Evolutionary conservation across 35 echinoderm and acorn worm species (phyloP).

Genomic region (Anneissia japonica): DNA sequence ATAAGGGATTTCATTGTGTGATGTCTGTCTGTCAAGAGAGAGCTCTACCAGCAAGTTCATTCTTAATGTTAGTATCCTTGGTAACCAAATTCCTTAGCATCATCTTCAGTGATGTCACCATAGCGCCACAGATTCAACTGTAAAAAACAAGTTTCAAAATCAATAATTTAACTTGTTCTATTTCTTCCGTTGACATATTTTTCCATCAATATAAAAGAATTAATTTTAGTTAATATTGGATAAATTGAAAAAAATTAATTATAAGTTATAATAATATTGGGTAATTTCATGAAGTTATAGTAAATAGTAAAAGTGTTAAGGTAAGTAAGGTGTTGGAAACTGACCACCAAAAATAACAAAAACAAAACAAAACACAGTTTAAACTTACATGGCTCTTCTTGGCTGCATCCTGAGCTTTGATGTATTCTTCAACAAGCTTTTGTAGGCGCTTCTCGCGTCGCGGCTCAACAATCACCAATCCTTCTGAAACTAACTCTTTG

Average conservation of each 20-base stretch:
- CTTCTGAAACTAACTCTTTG: slow-evolving; percentile 55
- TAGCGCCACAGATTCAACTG: slow-evolving; percentile 98
- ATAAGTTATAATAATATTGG: too few relatives aligned
- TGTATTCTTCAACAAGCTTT: slow-evolving; percentile 79
- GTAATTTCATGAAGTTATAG: too few relatives aligned
- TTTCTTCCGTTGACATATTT: too few relatives aligned
- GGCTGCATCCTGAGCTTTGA: slow-evolving; percentile 61
- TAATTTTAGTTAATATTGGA: too few relatives aligned
- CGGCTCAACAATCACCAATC: slow-evolving; percentile 67
- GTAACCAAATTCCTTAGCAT: slow-evolving; percentile 92
- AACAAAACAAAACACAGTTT: not conserved
- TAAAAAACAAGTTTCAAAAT: too few relatives aligned
- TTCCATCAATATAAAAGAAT: too few relatives aligned
- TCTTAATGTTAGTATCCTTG: slow-evolving; percentile 16
- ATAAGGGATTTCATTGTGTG: too few relatives aligned
- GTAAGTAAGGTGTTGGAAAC: too few relatives aligned
- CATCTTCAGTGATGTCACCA: slow-evolving; percentile 94
- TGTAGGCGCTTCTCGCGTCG: slow-evolving; percentile 75
- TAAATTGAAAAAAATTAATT: too few relatives aligned
- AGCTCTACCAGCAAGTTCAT: not conserved
- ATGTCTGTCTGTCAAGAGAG: not conserved
- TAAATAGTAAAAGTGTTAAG: too few relatives aligned
- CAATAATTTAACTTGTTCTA: too few relatives aligned
- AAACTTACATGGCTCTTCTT: slow-evolving; percentile 67
- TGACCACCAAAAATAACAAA: not conserved